These are phyloP conservation scores for Tetrax tetrax DNA, from an alignment of 2,113 vertebrate species.

Conservation along the genomic window DNA sequence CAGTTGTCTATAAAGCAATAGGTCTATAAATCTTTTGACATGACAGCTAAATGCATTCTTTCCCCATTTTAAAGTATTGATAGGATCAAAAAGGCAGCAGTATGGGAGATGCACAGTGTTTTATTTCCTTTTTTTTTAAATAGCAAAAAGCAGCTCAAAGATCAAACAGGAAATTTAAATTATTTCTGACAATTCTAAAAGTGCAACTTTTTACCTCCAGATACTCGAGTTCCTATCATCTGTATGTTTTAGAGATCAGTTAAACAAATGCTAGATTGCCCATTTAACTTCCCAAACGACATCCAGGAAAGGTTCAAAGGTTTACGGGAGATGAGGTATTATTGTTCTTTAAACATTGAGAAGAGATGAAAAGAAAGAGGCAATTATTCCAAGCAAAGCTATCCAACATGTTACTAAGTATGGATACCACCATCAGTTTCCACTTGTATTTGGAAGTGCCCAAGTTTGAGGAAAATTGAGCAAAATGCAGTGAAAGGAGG, in stretches of 20 bases:
- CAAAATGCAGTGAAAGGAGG: not conserved
- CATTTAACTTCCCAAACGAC: not conserved
- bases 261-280: not conserved
- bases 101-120: not conserved
- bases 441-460: not conserved
- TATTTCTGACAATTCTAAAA: not conserved
- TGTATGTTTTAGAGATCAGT: not conserved
- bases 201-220: not conserved
- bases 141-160: not conserved
- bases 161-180: not conserved
- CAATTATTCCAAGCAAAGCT: conserved; percentile 50
- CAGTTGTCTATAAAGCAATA: not conserved
- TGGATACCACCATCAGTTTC: conserved; percentile 29
- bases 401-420: conserved; percentile 56
- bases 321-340: conserved; percentile 49
- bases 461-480: not conserved
- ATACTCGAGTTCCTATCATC: not conserved
- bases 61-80: not conserved
- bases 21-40: not conserved
- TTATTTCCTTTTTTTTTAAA: not conserved
- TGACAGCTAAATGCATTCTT: not conserved
- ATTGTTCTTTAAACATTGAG: conserved; percentile 37
- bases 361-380: conserved; percentile 59
- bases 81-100: not conserved
- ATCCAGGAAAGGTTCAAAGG: conserved; percentile 38